Evolutionary conservation across 1,140 invertebrate genomes (phyloP).

Genomic region (Bombus ignitus): DNA sequence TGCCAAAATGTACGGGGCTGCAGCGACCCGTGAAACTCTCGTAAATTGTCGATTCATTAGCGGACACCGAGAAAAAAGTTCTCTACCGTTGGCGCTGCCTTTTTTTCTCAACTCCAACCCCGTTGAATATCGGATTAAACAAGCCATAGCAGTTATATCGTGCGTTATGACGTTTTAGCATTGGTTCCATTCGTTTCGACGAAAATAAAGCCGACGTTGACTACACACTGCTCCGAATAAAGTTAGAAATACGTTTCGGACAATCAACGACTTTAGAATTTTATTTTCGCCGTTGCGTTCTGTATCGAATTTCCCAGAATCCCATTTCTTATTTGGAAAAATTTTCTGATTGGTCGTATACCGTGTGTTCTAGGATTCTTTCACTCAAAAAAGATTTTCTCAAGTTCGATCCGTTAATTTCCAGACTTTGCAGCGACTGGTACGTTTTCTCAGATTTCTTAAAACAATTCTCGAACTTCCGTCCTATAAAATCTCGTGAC

Average conservation of each 20-base stretch:
- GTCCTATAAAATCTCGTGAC: no score
- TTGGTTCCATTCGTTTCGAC: not conserved
- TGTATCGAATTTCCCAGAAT: not conserved
- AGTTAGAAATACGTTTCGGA: not conserved
- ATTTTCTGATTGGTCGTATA: not conserved
- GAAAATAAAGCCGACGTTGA: not conserved
- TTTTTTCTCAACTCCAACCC: slow-evolving; percentile 48
- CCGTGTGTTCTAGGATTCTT: not conserved
- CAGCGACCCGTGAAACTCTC: slow-evolving; percentile 70
- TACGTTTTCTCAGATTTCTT: no score
- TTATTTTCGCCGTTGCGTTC: not conserved
- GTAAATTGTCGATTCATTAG: slow-evolving; percentile 77
- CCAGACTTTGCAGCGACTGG: no score
- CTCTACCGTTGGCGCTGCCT: slow-evolving; percentile 29
- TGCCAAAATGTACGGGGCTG: slow-evolving; percentile 36
- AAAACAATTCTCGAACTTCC: no score
- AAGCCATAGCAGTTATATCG: slow-evolving; percentile 60
- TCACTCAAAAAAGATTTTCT: not conserved
- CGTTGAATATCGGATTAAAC: slow-evolving; percentile 70
- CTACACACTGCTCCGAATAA: not conserved
- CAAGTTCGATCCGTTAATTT: no score
- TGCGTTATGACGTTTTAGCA: slow-evolving; percentile 9
- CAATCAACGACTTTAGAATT: not conserved
- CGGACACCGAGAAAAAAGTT: slow-evolving; percentile 61
- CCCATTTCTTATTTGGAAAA: not conserved